A percentile compares a stretch with the other conserved stretches of the same genome.
Evolutionary conservation across 2,113 vertebrate genomes (phyloP).

Genomic region (Acanthochromis polyacanthus): DNA sequence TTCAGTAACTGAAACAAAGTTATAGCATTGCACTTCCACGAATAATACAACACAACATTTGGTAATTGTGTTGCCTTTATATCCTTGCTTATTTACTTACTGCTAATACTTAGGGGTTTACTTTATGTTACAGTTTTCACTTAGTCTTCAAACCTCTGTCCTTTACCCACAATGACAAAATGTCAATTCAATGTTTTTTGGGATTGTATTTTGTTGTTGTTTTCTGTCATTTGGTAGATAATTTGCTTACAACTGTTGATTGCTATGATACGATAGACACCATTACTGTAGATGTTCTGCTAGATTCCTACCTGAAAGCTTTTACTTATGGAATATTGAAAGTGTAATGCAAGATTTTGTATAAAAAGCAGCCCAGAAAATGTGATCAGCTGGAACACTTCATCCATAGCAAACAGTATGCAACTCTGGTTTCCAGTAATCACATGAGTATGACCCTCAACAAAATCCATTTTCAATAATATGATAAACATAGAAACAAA

Average conservation of each 20-base stretch:
- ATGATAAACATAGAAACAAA: slow-evolving; percentile 15
- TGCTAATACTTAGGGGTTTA: neutral
- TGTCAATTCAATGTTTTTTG: too few relatives aligned
- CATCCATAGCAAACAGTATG: slow-evolving; percentile 34
- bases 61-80: neutral
- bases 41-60: neutral
- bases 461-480: slow-evolving; percentile 43
- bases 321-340: slow-evolving; percentile 28
- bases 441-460: slow-evolving; percentile 35
- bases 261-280: slow-evolving; percentile 8
- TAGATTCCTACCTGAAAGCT: slow-evolving; percentile 11
- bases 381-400: slow-evolving; percentile 56
- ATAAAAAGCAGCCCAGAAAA: slow-evolving; percentile 47
- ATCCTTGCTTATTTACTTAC: neutral
- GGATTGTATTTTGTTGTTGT: too few relatives aligned
- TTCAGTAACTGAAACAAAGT: too few relatives aligned
- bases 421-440: slow-evolving; percentile 28
- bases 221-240: slow-evolving; percentile 32
- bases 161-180: neutral
- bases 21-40: too few relatives aligned
- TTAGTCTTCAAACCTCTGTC: neutral
- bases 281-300: slow-evolving; percentile 25
- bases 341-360: slow-evolving; percentile 39
- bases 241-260: slow-evolving; percentile 49
- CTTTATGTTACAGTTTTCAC: neutral